Conservation (phyloP, 2,113 vertebrate genomes). For the Sylvicapra grimmia region DNA sequence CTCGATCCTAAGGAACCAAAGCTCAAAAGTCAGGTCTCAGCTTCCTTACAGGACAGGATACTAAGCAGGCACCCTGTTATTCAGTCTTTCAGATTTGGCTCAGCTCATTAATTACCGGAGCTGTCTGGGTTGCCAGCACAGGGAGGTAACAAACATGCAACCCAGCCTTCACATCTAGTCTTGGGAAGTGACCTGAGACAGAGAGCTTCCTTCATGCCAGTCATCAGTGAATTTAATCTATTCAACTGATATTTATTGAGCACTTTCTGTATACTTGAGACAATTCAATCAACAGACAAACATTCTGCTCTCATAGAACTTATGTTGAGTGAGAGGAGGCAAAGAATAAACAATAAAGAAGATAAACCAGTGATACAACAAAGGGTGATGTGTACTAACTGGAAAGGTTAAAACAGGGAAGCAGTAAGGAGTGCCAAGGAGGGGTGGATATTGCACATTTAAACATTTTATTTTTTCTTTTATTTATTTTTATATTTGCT, state of each 20-base stretch:
- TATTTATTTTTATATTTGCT: not conserved
- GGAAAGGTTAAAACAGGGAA: not conserved
- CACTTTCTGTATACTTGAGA: not conserved
- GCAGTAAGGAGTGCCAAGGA: not conserved
- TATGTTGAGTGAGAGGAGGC: not conserved
- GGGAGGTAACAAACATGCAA: not conserved
- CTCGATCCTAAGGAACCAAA: not conserved
- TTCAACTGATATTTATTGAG: not conserved
- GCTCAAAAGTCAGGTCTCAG: not conserved
- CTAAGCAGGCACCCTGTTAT: not conserved
- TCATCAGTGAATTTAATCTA: not conserved
- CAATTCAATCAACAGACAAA: not conserved
- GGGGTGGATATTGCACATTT: not conserved
- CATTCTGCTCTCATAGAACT: not conserved
- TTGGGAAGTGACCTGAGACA: not conserved
- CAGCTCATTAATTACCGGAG: rapidly evolving
- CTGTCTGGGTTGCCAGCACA: not conserved
- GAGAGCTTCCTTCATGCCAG: not conserved
- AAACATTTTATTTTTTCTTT: not conserved
- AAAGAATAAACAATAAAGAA: not conserved
- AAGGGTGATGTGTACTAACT: not conserved
- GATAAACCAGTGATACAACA: not conserved
- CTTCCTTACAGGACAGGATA: not conserved
- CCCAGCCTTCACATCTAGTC: not conserved
- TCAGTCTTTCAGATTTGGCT: not conserved